Evolutionary conservation across 2,113 vertebrate species (phyloP), one percentile per base, ranked within the genome.

Genomic region (Petromus typicus): DNA sequence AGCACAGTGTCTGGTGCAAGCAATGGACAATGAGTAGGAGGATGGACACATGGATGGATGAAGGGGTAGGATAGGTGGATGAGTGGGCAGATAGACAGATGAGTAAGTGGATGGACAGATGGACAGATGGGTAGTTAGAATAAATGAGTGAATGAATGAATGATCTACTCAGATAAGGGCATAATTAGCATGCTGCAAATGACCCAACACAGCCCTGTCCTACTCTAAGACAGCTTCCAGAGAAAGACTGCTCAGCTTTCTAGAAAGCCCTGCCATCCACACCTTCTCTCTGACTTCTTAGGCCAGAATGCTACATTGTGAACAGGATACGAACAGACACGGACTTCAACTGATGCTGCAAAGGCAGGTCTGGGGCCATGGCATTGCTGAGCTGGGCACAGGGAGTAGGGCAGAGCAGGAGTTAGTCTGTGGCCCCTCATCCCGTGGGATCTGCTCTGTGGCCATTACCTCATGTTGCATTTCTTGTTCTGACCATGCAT

Each of bases 401-500:
- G 18, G n/a, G 48, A 88, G 25, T 17, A 83, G 59, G 45, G 2
- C 54, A 43, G 30, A 93, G 73, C 37, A n/a, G 40, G 79, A 37
- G 25, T 5, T 1, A 17, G 37, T 64, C 12, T 14, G 30, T 23
- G 37, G 30, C 5, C 12, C 67, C 12, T 56, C 25, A 7, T 40
- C n/a, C n/a, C 71, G 25, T 0, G 17, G 20, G 82, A 43, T n/a
- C n/a, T 14, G 7, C 18, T 1, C 63, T 56, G 0, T 0, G 25
- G 63, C 59, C 69, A 48, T 95, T 97, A 99, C 99, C 99, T 99
- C 37, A 97, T 97, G 63, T 97, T 98, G 94, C 99, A 99, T 86
- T 98, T 99, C 98, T 98, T 99, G 98, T 99, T 99, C 91, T 98
- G 98, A 45, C 99, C 99, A 0, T 98, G 95, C 71, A 98, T 94